Evolutionary conservation across 2,888 invertebrate species (phyloP), one percentile per base, ranked within the genome.

Genomic region (Ophion ellenae): DNA sequence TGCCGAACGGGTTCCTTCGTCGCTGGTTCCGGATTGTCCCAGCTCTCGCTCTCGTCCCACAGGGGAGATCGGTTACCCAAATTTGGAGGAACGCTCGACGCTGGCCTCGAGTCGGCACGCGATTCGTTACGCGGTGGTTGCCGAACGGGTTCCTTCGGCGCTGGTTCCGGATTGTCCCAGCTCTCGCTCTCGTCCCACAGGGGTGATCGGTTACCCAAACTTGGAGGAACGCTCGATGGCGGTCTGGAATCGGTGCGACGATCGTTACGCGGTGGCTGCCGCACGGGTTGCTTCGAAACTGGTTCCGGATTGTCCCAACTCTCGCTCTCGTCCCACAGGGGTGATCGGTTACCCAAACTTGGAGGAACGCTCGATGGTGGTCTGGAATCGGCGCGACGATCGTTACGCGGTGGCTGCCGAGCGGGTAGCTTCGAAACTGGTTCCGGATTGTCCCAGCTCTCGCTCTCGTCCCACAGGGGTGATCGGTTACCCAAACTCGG

Each of bases 371-470:
- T 67, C 66, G 66, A 20, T 14, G 36, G 53, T 9, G 17, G 9
- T 11, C 32, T 57, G 9, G 40, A 7, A 40, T 40, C 0, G n/a
- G 36, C 57, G n/a, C 14, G 28, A 9, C n/a, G 17, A 57, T 47
- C 63, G 3, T 47, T 75, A 17, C 47, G 14, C 17, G 7, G 5
- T 17, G 64, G 28, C 0, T 47, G 45, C 7, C 28, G 20, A 40
- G 10, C 14, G 14, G 57, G 40, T 32, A 24, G 40, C 14, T 28
- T 36, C 9, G 10, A 17, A 5, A 10, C 69, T 11, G 47, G 32
- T 71, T 80, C 64, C 20, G 64, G 40, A 6, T 64, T 20, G 53
- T 80, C 80, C 80, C 80, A 80, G 36, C 80, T 80, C 11, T 64
- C 71, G 36, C 73, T 64, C 53, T 64, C 36, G 2, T 71, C 32